Percentiles rank a stretch among this genome's conserved stretches.
Conservation (phyloP, 37 sponge, comb jelly and placozoan genomes). For the Beroe ovata region DNA sequence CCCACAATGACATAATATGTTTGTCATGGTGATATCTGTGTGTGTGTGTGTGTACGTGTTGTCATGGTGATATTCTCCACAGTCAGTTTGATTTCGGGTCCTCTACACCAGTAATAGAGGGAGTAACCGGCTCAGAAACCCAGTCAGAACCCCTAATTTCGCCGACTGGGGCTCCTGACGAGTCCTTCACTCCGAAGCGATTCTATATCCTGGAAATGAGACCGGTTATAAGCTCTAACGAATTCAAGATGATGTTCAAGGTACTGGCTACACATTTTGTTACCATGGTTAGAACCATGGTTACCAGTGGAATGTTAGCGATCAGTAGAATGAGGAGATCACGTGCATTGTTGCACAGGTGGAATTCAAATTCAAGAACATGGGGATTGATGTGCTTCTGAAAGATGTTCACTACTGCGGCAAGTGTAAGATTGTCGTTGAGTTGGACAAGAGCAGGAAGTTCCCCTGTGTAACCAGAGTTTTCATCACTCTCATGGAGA, state of each 20-base stretch:
- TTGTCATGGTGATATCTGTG: too few species aligned
- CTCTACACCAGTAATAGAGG: conserved; percentile 63
- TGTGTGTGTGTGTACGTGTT: too few species aligned
- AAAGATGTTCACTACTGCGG: conserved; percentile 63
- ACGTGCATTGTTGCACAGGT: too few species aligned
- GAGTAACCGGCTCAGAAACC: conserved; percentile 45
- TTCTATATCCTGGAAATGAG: conserved; percentile 66
- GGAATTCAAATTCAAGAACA: conserved; percentile 51
- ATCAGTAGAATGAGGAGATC: too few species aligned
- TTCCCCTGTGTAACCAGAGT: conserved; percentile 58
- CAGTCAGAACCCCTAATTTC: not conserved
- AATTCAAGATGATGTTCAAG: conserved; percentile 67
- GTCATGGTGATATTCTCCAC: too few species aligned
- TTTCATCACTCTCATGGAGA: conserved; percentile 62
- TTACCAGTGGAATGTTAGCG: too few species aligned
- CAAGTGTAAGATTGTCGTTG: conserved; percentile 55
- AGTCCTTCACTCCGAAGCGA: not conserved
- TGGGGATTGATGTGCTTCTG: conserved; percentile 34
- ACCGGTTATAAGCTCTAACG: conserved; percentile 63
- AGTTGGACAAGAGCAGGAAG: not conserved
- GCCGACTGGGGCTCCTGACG: not conserved
- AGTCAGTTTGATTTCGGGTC: conserved; percentile 66
- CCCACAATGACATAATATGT: too few species aligned
- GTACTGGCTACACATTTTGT: too few species aligned
- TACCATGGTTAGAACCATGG: too few species aligned